These are phyloP conservation scores for Austrofundulus limnaeus DNA, from an alignment of 2,113 vertebrate genomes.

Conservation along the genomic window DNA sequence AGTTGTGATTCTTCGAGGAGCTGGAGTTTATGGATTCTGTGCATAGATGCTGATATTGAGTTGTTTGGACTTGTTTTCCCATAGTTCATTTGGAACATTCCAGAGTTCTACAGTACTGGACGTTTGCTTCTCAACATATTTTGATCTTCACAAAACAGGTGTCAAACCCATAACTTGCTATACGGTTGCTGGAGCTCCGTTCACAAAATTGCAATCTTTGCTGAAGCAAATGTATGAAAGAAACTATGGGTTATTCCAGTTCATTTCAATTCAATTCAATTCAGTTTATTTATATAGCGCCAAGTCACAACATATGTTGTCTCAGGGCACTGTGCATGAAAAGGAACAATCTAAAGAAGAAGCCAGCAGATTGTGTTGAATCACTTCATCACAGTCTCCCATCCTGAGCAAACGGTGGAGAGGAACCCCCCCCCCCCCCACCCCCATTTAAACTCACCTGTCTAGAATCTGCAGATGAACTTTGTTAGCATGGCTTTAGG, in stretches of 20 bases:
- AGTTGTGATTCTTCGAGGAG: conserved; percentile 5
- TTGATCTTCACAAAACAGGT: background rate
- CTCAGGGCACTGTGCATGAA: no score
- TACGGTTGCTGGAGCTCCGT: background rate
- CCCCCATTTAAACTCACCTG: background rate
- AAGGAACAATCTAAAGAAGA: no score
- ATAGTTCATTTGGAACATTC: background rate
- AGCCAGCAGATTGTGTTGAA: no score
- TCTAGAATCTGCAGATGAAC: background rate
- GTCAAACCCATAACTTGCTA: no score
- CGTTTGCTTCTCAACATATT: background rate
- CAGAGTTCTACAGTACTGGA: background rate
- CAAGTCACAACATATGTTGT: no score
- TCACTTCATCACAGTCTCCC: no score
- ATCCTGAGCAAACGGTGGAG: no score
- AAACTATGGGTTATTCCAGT: background rate
- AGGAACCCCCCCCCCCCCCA: no score
- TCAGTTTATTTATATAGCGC: no score
- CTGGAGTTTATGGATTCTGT: conserved; percentile 3
- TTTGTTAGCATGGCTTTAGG: background rate
- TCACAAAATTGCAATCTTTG: background rate
- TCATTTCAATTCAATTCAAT: no score
- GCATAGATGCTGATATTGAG: conserved; percentile 15
- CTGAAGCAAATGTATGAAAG: background rate
- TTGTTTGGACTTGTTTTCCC: conserved; percentile 4